phyloP scores from a whole-genome alignment of 1,140 invertebrate species.

The Adoxophyes honmai region DNA sequence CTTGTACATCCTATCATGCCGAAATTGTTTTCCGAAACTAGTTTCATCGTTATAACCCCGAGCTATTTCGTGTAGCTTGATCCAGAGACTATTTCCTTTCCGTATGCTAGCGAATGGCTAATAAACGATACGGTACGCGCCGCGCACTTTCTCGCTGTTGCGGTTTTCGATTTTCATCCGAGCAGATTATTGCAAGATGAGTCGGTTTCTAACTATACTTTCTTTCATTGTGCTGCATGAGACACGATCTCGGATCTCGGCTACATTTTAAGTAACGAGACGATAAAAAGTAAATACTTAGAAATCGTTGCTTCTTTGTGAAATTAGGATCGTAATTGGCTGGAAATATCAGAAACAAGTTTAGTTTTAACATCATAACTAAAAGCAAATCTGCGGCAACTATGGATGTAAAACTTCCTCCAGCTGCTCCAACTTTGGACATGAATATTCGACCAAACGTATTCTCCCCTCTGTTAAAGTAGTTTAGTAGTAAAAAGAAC shows the following conservation, averaged over 20 bases:
- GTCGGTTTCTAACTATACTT: background rate
- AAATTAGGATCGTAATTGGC: too few relatives aligned
- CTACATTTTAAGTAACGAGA: too few relatives aligned
- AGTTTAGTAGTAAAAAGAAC: slow-evolving; percentile 19
- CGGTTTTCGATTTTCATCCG: background rate
- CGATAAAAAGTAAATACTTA: too few relatives aligned
- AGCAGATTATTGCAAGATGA: background rate
- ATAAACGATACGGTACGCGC: background rate
- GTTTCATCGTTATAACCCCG: background rate
- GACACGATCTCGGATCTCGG: too few relatives aligned
- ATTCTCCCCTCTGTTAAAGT: slow-evolving; percentile 17
- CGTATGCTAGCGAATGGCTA: slow-evolving; percentile 1
- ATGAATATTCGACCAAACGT: slow-evolving; percentile 16
- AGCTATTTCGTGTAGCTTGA: background rate
- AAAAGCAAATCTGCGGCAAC: slow-evolving; percentile 3
- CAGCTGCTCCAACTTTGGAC: background rate
- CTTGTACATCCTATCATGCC: background rate
- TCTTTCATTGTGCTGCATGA: too few relatives aligned
- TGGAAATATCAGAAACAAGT: too few relatives aligned
- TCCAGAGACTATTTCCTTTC: background rate
- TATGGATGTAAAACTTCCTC: background rate
- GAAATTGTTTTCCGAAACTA: slow-evolving; percentile 7
- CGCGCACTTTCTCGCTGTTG: background rate
- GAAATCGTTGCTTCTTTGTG: too few relatives aligned
- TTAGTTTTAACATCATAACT: background rate